phyloP scores from a whole-genome alignment of 2,888 invertebrate species.

The Patella depressa region DNA sequence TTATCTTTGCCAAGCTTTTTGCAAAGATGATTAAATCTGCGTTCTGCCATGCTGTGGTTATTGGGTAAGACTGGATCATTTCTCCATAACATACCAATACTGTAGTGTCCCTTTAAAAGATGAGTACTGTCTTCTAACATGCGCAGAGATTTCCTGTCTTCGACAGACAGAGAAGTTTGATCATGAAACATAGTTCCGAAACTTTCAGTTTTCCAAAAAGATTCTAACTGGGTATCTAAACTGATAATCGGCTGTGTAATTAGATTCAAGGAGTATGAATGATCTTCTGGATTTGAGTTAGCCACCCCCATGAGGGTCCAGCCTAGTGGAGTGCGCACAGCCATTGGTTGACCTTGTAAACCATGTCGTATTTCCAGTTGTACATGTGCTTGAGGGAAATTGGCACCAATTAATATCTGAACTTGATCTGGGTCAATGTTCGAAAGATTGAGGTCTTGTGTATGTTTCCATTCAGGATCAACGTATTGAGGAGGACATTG shows the following conservation, averaged over 20 bases:
- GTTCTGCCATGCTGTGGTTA: neutral
- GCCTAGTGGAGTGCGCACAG: neutral
- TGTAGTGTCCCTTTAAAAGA: neutral
- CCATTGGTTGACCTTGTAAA: neutral
- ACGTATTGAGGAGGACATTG: neutral
- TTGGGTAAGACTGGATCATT: neutral
- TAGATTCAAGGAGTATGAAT: neutral
- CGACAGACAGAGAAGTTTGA: neutral
- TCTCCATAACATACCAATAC: neutral
- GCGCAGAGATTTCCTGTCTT: neutral
- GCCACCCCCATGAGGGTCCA: constrained; percentile 3
- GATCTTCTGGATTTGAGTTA: neutral
- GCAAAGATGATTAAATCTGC: constrained; percentile 6
- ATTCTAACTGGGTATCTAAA: neutral
- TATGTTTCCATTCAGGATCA: neutral
- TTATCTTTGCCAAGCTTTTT: neutral
- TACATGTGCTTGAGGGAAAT: neutral
- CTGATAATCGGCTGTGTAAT: neutral
- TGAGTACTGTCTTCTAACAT: neutral
- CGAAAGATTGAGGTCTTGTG: neutral
- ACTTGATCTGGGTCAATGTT: neutral
- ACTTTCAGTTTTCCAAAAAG: neutral
- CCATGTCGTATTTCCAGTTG: neutral
- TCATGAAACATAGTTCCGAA: neutral
- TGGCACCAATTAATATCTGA: neutral